These are phyloP conservation scores for Chironomus riparius DNA, from an alignment of 2,888 invertebrate species.

Conservation along the genomic window DNA sequence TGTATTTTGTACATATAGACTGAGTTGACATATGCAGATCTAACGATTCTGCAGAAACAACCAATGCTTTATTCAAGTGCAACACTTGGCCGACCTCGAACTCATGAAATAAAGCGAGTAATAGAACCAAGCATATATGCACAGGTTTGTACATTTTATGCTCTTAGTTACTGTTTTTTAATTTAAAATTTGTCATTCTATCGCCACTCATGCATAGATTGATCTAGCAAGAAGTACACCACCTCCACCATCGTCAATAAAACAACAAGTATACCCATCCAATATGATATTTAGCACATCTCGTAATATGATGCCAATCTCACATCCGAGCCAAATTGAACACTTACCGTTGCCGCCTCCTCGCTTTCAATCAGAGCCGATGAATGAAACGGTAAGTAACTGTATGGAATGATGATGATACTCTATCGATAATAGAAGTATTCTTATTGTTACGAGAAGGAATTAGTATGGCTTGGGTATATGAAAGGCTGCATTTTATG, in stretches of 20 bases:
- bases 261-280: constrained; percentile 23
- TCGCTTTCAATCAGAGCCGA: not conserved
- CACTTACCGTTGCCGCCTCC: constrained; percentile 13
- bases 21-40: constrained; percentile 27
- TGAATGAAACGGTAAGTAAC: not conserved
- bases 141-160: constrained; percentile 35
- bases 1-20: not conserved
- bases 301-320: constrained; percentile 20
- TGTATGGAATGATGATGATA: no score
- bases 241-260: constrained; percentile 11
- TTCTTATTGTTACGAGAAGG: no score
- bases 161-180: not conserved
- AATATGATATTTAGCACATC: constrained; percentile 26
- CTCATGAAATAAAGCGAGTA: constrained; percentile 39
- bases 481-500: no score
- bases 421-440: no score
- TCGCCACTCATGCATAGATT: constrained; percentile 2
- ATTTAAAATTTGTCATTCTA: not conserved
- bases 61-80: constrained; percentile 38
- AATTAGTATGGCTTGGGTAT: no score
- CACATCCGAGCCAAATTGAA: constrained; percentile 25
- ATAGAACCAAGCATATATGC: constrained; percentile 43
- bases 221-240: constrained; percentile 21
- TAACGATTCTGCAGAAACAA: constrained; percentile 22
- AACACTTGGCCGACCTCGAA: constrained; percentile 41